Conservation (phyloP, 2,797 vertebrate genomes). For the Setipinna tenuifilis region DNA sequence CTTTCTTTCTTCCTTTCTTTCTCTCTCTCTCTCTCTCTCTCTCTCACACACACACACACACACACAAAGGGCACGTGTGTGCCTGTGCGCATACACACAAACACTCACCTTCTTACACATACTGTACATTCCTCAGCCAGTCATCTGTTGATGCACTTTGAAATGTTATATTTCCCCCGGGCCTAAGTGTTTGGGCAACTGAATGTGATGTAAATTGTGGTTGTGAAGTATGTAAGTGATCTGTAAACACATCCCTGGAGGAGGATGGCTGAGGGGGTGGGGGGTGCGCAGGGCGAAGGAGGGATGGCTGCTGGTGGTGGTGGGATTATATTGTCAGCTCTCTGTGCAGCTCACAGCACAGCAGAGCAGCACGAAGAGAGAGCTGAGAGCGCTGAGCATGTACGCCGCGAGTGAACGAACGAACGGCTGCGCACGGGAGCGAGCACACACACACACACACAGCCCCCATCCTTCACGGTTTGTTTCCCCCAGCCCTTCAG, state of each 20-base stretch:
- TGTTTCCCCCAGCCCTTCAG: slow-evolving; percentile 54
- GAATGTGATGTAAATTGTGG: slow-evolving; percentile 55
- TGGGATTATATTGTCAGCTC: background rate
- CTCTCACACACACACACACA: background rate
- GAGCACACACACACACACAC: background rate
- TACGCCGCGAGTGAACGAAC: background rate
- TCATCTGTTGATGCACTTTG: slow-evolving; percentile 41
- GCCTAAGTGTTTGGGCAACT: slow-evolving; percentile 55
- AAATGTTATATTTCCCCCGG: slow-evolving; percentile 45
- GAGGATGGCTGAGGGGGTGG: slow-evolving; percentile 18
- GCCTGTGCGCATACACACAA: background rate
- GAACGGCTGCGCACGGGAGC: background rate
- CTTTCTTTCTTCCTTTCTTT: background rate
- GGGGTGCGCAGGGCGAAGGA: slow-evolving; percentile 6
- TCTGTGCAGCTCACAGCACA: background rate
- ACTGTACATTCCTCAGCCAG: background rate
- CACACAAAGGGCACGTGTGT: background rate
- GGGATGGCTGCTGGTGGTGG: background rate
- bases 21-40: background rate
- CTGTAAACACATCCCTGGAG: slow-evolving; percentile 50
- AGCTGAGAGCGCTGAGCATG: background rate
- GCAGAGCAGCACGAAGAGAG: background rate
- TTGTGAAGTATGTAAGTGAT: slow-evolving; percentile 58
- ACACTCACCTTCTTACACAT: background rate
- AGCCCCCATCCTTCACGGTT: slow-evolving; percentile 51